Base-by-base conservation (phyloP, 2,113 vertebrate species). In the Strigops habroptila region DNA sequence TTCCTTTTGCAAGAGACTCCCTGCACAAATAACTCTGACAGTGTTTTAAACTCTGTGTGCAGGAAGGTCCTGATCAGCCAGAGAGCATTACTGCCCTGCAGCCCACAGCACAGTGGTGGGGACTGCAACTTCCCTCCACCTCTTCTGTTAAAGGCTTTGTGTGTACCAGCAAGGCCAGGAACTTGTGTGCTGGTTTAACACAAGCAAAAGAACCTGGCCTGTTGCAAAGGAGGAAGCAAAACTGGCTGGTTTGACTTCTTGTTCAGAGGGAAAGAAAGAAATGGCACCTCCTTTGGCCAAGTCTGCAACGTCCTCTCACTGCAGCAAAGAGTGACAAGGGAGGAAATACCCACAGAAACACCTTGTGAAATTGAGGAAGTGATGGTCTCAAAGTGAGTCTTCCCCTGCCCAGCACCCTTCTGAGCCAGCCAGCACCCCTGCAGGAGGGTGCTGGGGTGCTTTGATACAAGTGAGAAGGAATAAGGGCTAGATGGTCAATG, bases 151-250 rank as follows among this genome's bases (percentile, higher is more conserved):
- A n/a, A 74, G 23, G 22, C 49, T 91, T 17, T 37, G 24, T 1
- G 0, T 15, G 31, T 7, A n/a, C 15, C 37, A 52, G 60, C 88
- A 43, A 85, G 30, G 35, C 37, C 48, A 51, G 62, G 65, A 91
- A 44, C 86, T 12, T 3, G 11, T 2, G 10, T 6, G 39, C 67
- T 73, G 76, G 68, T 86, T 91, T 88, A 49, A 71, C 80, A 90
- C 57, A 59, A n/a, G 57, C 33, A 35, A 35, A 81, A 76, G 76
- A 93, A 80, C 51, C 33, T 12, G 15, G 24, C 7, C 31, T 64
- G 63, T 15, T 5, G 14, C 69, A 52, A 52, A 92, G 77, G 52
- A 78, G 83, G 91, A 96, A 96, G 93, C 25, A 91, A 21, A 75
- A 92, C 41, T 64, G 68, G 6, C 48, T 70, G 10, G 33, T 62